These are phyloP conservation scores for Hydrozoanthus gracilis DNA, from an alignment of 92 coral and sea anemone genomes.

Conservation along the genomic window DNA sequence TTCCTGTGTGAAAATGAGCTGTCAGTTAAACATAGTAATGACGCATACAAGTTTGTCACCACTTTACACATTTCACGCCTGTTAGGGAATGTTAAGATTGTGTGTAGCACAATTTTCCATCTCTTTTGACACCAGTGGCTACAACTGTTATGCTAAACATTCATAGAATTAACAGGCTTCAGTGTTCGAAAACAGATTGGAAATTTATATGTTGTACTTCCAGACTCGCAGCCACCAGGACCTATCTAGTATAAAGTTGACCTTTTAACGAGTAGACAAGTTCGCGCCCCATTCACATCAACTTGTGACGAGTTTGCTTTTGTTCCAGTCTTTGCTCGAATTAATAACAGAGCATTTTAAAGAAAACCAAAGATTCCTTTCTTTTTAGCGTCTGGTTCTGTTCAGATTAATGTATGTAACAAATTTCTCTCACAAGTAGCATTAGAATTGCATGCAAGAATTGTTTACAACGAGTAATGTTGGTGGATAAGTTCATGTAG, in stretches of 20 bases:
- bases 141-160: background rate
- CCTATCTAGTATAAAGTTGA: constrained; percentile 5
- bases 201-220: background rate
- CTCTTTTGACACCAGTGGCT: background rate
- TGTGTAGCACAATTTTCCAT: background rate
- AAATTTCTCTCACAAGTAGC: background rate
- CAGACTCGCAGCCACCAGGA: background rate
- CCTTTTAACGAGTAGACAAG: background rate
- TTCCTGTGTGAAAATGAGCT: constrained; percentile 43
- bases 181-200: background rate
- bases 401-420: background rate
- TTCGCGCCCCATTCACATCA: background rate
- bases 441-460: background rate
- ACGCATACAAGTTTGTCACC: background rate
- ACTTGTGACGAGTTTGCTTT: background rate
- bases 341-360: background rate
- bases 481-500: background rate
- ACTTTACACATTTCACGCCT: constrained; percentile 18
- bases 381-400: background rate
- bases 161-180: background rate
- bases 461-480: background rate
- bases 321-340: background rate
- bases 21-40: constrained; percentile 7
- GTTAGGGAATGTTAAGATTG: background rate
- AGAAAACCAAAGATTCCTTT: background rate